A percentile compares a stretch with the other conserved stretches of the same genome.
Conservation (phyloP, 2,888 invertebrate genomes). For the Sialis fuliginosa region DNA sequence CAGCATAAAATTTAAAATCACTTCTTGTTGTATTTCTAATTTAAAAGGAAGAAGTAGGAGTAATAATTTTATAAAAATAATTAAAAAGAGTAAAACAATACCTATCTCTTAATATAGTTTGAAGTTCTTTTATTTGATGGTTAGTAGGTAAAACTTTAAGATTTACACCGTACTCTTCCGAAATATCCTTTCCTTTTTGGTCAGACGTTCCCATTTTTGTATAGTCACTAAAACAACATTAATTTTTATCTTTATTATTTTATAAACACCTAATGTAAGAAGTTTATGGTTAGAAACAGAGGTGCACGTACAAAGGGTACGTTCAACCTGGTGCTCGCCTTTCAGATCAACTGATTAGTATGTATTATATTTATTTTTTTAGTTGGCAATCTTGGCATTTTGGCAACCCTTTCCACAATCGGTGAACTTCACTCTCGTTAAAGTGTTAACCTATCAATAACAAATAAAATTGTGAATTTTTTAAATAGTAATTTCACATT, state of each 20-base stretch:
- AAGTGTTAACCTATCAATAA: too few species aligned
- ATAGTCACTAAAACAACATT: neutral
- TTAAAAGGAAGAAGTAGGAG: neutral
- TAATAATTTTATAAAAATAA: neutral
- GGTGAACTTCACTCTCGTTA: too few species aligned
- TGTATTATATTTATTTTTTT: too few species aligned
- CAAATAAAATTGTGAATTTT: neutral
- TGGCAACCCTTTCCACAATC: too few species aligned
- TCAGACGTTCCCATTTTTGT: conserved; percentile 25
- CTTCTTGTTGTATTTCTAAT: conserved; percentile 73
- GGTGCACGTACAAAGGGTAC: too few species aligned
- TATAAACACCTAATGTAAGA: too few species aligned
- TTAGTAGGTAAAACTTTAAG: conserved; percentile 54
- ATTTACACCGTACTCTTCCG: conserved; percentile 46
- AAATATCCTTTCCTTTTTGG: conserved; percentile 22
- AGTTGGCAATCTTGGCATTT: too few species aligned
- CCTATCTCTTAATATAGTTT: conserved; percentile 78
- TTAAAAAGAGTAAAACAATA: conserved; percentile 21
- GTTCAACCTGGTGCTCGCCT: too few species aligned
- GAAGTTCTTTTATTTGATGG: conserved; percentile 65
- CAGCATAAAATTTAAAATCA: conserved; percentile 98
- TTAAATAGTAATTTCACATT: neutral
- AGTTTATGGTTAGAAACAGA: too few species aligned
- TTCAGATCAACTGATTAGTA: too few species aligned
- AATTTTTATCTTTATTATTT: too few species aligned